Conservation (phyloP, 2,797 vertebrate species). For the Allobates femoralis region DNA sequence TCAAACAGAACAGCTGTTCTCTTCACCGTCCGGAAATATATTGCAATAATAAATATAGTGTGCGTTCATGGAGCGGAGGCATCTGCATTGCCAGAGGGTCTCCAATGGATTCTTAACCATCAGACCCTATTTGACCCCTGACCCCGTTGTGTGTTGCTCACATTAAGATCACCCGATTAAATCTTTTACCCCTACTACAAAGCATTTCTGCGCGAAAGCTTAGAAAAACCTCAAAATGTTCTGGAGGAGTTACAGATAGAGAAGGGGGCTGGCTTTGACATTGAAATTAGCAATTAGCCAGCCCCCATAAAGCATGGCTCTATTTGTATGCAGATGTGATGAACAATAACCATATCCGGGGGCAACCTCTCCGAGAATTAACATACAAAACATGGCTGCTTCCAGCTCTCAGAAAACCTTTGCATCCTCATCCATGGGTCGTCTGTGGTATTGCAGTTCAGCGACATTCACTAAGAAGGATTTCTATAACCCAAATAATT, state of each 20-base stretch:
- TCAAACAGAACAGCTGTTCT: constrained; percentile 53
- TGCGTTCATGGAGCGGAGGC: background rate
- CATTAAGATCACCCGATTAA: background rate
- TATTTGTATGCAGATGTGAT: too few species aligned
- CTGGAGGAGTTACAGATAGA: too few species aligned
- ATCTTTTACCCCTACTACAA: background rate
- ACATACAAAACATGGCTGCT: too few species aligned
- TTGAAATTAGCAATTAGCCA: too few species aligned
- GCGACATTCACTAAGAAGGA: too few species aligned
- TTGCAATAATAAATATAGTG: constrained; percentile 51
- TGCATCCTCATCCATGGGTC: too few species aligned
- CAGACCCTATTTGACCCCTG: constrained; percentile 24
- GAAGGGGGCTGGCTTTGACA: too few species aligned
- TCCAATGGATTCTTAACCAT: background rate
- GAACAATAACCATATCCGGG: too few species aligned
- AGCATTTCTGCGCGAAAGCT: background rate
- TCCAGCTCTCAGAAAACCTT: too few species aligned
- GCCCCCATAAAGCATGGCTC: too few species aligned
- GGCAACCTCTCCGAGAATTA: too few species aligned
- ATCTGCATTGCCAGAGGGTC: constrained; percentile 23
- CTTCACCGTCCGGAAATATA: constrained; percentile 39
- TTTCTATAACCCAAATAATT: background rate
- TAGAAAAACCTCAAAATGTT: background rate
- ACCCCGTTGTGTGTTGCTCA: constrained; percentile 18
- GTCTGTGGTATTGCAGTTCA: too few species aligned